Evolutionary conservation across 1,140 invertebrate species (phyloP).

Genomic region (Macrobrachium rosenbergii): DNA sequence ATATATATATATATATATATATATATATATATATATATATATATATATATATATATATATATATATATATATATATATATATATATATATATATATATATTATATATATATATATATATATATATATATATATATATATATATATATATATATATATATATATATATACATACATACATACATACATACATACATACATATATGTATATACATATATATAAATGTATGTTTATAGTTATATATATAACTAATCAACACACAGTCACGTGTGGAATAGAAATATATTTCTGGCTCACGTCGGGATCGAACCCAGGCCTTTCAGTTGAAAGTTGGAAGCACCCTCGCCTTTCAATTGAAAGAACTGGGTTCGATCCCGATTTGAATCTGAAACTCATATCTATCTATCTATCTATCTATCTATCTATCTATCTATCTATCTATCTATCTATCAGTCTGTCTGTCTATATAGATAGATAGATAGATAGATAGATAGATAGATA

Average conservation of each 20-base stretch:
- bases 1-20: constrained; percentile 16
- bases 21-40: constrained; percentile 2
- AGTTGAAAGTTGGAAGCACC: too few species aligned
- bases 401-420: not conserved
- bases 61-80: not conserved
- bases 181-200: not conserved
- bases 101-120: constrained; percentile 6
- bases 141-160: constrained; percentile 24
- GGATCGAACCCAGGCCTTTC: too few species aligned
- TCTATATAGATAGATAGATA: too few species aligned
- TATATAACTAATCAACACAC: too few species aligned
- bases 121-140: not conserved
- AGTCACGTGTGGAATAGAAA: too few species aligned
- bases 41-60: not conserved
- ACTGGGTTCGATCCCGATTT: too few species aligned
- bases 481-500: too few species aligned
- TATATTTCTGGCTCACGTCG: too few species aligned
- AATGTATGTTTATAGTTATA: constrained; percentile 11
- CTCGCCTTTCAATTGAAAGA: too few species aligned
- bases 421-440: too few species aligned
- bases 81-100: not conserved
- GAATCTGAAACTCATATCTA: not conserved
- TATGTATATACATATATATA: constrained; percentile 10
- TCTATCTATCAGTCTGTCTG: too few species aligned
- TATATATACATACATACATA: constrained; percentile 16